Evolutionary conservation across 2,888 invertebrate species (phyloP).

Genomic region (Notocelia uddmanniana): DNA sequence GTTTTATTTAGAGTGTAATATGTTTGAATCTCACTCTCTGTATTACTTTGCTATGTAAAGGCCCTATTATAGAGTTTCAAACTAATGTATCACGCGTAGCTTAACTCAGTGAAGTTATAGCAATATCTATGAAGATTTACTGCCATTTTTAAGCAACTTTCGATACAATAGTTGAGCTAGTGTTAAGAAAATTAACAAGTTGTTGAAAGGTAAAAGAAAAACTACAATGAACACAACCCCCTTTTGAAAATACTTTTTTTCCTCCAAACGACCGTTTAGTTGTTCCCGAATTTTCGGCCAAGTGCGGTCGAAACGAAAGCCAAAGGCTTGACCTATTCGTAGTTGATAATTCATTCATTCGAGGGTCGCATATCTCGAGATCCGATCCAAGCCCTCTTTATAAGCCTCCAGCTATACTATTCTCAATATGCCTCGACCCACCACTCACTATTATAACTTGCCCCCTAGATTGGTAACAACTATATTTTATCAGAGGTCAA

Average conservation of each 20-base stretch:
- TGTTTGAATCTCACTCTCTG: neutral
- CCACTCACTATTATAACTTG: neutral
- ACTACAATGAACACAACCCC: neutral
- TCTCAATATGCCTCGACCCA: neutral
- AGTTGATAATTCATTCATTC: constrained; percentile 21
- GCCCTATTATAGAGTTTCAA: neutral
- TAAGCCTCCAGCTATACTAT: neutral
- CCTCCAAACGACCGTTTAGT: neutral
- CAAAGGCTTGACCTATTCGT: neutral
- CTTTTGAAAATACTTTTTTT: neutral
- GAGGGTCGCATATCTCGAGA: constrained; percentile 23
- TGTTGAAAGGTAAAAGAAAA: too few relatives aligned
- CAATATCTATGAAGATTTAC: neutral
- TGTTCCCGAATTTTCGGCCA: neutral
- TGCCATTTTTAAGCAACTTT: neutral
- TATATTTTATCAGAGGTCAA: neutral
- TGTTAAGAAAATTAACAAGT: neutral
- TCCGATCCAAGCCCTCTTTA: constrained; percentile 23
- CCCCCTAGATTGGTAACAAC: neutral
- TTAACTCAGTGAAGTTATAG: neutral
- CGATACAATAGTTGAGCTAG: neutral
- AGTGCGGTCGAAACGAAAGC: constrained; percentile 1
- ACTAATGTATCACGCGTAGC: neutral
- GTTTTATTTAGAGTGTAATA: too few relatives aligned
- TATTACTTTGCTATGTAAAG: neutral